phyloP scores from a whole-genome alignment of 2,113 vertebrate species.

The Macroglossus sobrinus region DNA sequence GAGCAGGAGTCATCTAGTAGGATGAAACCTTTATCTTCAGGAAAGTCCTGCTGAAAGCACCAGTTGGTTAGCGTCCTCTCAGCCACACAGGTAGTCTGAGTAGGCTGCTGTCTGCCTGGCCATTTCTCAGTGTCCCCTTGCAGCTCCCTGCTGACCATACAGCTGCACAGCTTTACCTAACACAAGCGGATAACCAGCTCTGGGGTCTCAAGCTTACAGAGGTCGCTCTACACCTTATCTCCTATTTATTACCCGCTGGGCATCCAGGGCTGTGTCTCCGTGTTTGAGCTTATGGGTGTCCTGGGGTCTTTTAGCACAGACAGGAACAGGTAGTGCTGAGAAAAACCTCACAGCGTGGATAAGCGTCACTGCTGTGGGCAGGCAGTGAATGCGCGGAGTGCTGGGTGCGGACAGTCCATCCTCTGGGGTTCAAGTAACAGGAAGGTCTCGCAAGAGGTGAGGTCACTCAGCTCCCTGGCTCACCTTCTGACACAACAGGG shows the following conservation, averaged over 20 bases:
- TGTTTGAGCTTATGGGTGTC: not conserved
- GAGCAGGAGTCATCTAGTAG: not conserved
- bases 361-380: not conserved
- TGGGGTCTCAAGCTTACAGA: not conserved
- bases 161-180: not conserved
- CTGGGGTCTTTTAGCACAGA: not conserved
- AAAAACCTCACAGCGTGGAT: not conserved
- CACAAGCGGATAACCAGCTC: not conserved
- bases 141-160: not conserved
- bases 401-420: not conserved
- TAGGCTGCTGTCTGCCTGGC: no score
- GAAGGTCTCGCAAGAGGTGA: not conserved
- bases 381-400: accelerated
- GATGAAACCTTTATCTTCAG: no score
- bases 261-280: not conserved
- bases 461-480: no score
- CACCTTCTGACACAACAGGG: not conserved
- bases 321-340: not conserved
- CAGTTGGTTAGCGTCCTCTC: not conserved
- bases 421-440: not conserved
- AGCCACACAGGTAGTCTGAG: not conserved
- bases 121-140: not conserved
- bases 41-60: not conserved
- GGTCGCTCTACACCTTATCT: not conserved
- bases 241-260: no score